Conservation (phyloP, 2,113 vertebrate genomes). For the Cnemophilus loriae region DNA sequence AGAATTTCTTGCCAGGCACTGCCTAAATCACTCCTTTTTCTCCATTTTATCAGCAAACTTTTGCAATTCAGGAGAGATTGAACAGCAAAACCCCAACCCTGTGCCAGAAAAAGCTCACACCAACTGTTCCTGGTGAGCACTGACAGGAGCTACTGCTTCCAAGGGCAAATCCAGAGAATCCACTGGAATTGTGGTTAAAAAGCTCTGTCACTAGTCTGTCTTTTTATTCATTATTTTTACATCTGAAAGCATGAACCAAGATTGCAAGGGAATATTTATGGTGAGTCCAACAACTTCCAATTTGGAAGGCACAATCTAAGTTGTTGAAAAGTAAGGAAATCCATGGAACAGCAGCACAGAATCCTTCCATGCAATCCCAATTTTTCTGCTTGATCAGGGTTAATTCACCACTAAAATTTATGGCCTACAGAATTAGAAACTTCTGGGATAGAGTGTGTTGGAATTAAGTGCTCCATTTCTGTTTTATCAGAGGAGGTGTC, state of each 20-base stretch:
- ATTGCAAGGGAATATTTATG: not conserved
- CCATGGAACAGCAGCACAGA: not conserved
- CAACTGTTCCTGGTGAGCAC: not conserved
- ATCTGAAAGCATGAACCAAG: not conserved
- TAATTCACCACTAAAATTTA: not conserved
- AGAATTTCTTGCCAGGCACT: not conserved
- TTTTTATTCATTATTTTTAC: not conserved
- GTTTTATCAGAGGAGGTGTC: not conserved
- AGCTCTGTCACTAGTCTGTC: not conserved
- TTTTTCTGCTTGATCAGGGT: not conserved
- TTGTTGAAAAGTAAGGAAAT: not conserved
- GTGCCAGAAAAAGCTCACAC: not conserved
- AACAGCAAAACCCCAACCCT: not conserved
- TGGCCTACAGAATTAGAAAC: not conserved
- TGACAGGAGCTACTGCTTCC: not conserved
- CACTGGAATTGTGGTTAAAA: not conserved
- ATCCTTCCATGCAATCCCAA: not conserved
- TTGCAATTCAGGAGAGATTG: not conserved
- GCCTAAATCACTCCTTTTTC: not conserved
- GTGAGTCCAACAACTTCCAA: accelerated
- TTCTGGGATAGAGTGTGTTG: not conserved
- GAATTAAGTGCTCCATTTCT: not conserved
- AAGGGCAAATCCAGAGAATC: not conserved
- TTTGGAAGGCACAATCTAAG: not conserved
- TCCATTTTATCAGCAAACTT: not conserved